Evolutionary conservation across 2,113 vertebrate genomes (phyloP).

Genomic region (Castor canadensis): DNA sequence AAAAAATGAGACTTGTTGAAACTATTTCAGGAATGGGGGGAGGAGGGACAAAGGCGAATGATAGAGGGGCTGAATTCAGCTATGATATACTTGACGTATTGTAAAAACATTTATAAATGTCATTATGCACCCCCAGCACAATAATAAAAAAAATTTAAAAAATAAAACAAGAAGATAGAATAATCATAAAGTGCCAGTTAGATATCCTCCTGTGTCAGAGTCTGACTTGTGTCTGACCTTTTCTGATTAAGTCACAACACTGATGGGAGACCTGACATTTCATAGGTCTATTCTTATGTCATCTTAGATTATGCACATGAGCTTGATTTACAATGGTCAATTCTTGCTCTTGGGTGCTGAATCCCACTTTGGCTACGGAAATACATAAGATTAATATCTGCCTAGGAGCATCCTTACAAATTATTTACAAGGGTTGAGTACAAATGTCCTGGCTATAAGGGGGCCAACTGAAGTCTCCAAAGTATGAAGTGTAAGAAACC

Average conservation of each 20-base stretch:
- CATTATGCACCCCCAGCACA: too few species aligned
- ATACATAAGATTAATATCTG: neutral
- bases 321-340: neutral
- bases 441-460: neutral
- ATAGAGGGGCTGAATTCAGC: too few species aligned
- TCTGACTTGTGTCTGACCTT: neutral
- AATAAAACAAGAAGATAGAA: neutral
- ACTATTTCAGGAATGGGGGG: too few species aligned
- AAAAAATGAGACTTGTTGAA: too few species aligned
- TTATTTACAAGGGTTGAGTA: neutral
- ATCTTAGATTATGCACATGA: too few species aligned
- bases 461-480: neutral
- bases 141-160: too few species aligned
- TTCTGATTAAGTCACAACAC: neutral
- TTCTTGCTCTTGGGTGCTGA: neutral
- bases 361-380: neutral
- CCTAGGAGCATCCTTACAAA: neutral
- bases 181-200: neutral
- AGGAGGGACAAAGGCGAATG: too few species aligned
- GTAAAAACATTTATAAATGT: too few species aligned
- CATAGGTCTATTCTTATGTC: neutral
- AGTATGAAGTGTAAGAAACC: neutral
- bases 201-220: neutral
- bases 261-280: neutral
- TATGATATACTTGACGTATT: too few species aligned